Evolutionary conservation across 1,140 invertebrate genomes (phyloP).

Genomic region (Drosophila nebulosa): DNA sequence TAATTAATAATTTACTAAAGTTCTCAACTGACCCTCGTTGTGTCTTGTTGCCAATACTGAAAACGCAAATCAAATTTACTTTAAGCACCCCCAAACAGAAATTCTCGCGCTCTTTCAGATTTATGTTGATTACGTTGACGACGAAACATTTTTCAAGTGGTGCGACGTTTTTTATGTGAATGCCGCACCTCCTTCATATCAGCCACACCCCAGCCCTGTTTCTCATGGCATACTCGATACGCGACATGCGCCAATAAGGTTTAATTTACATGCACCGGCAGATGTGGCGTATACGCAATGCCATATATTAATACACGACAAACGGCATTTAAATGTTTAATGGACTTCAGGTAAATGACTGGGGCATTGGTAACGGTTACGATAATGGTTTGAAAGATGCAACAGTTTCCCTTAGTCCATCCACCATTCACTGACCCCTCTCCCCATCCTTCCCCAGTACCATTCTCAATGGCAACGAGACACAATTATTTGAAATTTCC

Average conservation of each 20-base stretch:
- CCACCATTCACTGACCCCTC: background rate
- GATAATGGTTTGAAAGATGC: slow-evolving; percentile 17
- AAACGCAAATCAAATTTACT: slow-evolving; percentile 3
- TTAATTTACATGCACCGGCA: slow-evolving; percentile 29
- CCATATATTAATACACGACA: background rate
- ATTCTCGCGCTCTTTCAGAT: background rate
- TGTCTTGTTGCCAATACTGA: background rate
- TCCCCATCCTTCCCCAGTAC: background rate
- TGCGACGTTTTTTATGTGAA: background rate
- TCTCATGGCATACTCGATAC: background rate
- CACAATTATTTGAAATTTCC: slow-evolving; percentile 74
- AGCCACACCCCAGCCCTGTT: background rate
- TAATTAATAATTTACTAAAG: too few relatives aligned
- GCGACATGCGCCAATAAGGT: slow-evolving; percentile 34
- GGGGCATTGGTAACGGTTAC: slow-evolving; percentile 1
- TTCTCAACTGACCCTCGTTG: background rate
- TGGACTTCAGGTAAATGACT: slow-evolving; percentile 8
- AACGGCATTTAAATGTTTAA: slow-evolving; percentile 27
- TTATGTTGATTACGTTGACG: slow-evolving; percentile 6
- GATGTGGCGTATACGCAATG: slow-evolving; percentile 37
- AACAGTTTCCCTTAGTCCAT: slow-evolving; percentile 42
- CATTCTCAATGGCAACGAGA: slow-evolving; percentile 65
- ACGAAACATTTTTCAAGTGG: slow-evolving; percentile 6
- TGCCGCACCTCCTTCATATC: background rate
- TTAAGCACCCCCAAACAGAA: background rate